Evolutionary conservation across 2,888 invertebrate genomes (phyloP), one percentile per base, ranked within the genome.

Genomic region (Arge pagana): DNA sequence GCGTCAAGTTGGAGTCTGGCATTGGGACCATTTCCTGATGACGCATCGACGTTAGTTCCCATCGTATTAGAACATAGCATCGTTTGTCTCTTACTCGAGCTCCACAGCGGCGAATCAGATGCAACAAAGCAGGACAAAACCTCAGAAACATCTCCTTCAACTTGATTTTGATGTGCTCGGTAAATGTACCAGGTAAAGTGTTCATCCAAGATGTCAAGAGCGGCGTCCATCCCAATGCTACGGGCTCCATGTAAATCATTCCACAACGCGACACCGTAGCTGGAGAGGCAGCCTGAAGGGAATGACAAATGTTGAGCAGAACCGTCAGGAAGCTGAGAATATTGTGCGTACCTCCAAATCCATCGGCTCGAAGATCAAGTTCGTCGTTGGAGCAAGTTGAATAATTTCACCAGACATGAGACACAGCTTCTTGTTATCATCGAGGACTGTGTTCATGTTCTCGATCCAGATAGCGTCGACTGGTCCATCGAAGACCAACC

Each of bases 381-480:
- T 96, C 11, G 95, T 96, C 0, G 90, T 89, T 5, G 88, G 86
- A 0, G 94, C 89, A 53, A 96, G 81, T 74, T 93, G 93, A 50
- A 96, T 96, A 65, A 96, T 96, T 79, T 97, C 96, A 1, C 96
- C 96, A 19, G 95, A 96, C 92, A 96, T 96, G 11, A 97, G 79
- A 64, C 96, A 97, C 10, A 97, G 79, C 71, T 96, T 96, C 77
- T 94, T 96, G 71, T 96, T 96, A 68, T 96, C 96, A 70, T 96
- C 96, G 48, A 97, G 76, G 0, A 96, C 96, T 0, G 96, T 96
- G 71, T 96, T 96, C 85, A 96, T 88, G 70, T 95, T 96, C 77
- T 96, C 96, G 63, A 96, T 95, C 96, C 96, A 96, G 41, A 95
- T 87, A 0, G 96, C 93, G 76, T 96, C 96, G 0, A 96, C 95